Base-by-base conservation (phyloP, 2,888 invertebrate genomes). In the Cremastinae sp. region DNA sequence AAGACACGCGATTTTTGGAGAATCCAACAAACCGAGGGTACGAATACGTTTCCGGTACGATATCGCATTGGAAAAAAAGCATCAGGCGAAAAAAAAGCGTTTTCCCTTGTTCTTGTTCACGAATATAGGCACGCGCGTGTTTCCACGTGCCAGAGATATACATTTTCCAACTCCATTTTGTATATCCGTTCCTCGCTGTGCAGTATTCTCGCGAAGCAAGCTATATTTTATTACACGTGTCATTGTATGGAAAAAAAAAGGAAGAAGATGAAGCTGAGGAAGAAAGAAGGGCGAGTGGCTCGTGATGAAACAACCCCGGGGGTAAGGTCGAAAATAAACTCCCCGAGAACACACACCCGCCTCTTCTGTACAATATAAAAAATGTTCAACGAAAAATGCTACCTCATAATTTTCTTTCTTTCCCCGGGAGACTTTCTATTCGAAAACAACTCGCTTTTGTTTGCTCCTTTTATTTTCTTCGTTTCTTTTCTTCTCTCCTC, bases 1-100 rank as follows among this genome's bases (percentile, higher is more conserved):
- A 53, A 64, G 51, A 58, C 74, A 74, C 66, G 66, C 66, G 61
- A 64, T 58, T 69, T 58, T 43, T n/a, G 36, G 38, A 59, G 51
- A 51, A 49, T 20, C 34, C 18, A 12, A 20, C 36, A 10, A 16
- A 28, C 45, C 14, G 9, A 41, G 18, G 5, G 12, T n/a, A 9
- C 16, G 10, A 10, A 9, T 16, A 16, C 20, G 4, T 12, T 45
- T 28, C n/a, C 10, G n/a, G 4, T 56, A 36, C 36, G 12, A 38
- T 56, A 34, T 38, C 16, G 16, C 16, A 16, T 8, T 18, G n/a
- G 18, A 9, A 41, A 41, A 9, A 12, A 36, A 9, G n/a, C n/a
- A n/a, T n/a, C n/a, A 38, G 36, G 10, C 8, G 10, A 16, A 56
- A 18, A 56, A 8, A 16, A 10, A 9, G 18, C 5, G 9, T 38